Percentiles rank a stretch among this genome's conserved stretches.
Conservation (phyloP, 1,140 invertebrate genomes). For the Penaeus japonicus region DNA sequence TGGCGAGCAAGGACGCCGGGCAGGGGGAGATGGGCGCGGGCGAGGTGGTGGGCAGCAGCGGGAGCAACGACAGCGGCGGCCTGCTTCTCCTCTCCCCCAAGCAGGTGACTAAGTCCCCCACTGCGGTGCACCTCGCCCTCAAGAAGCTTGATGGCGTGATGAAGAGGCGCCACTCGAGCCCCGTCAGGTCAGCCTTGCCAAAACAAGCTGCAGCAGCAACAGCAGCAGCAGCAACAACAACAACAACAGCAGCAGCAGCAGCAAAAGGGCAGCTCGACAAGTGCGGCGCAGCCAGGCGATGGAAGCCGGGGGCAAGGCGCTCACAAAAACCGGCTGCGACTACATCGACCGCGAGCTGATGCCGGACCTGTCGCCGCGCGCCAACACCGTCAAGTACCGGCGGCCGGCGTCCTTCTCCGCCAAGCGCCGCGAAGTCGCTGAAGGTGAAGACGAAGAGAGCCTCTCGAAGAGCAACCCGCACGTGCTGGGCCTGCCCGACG, state of each 20-base stretch:
- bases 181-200: constrained; percentile 28
- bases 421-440: constrained; percentile 37
- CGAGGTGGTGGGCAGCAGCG: not conserved
- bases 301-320: too few species aligned
- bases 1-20: too few species aligned
- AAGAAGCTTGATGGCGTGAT: constrained; percentile 41
- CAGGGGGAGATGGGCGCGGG: not conserved
- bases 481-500: not conserved
- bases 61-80: constrained; percentile 19
- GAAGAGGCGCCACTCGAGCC: constrained; percentile 35
- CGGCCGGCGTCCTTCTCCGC: constrained; percentile 10
- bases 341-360: constrained; percentile 45
- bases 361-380: not conserved
- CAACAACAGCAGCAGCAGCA: not conserved
- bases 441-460: constrained; percentile 32
- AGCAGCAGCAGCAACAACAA: not conserved
- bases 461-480: constrained; percentile 35
- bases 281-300: not conserved
- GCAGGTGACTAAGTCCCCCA: constrained; percentile 31
- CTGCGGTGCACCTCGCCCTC: constrained; percentile 22
- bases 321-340: not conserved
- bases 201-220: constrained; percentile 14
- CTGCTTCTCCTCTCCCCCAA: constrained; percentile 38
- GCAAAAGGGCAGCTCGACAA: not conserved
- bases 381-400: not conserved